Percentiles rank a stretch among this genome's conserved stretches.
Evolutionary conservation across 2,797 vertebrate genomes (phyloP).

Genomic region (Semotilus atromaculatus): DNA sequence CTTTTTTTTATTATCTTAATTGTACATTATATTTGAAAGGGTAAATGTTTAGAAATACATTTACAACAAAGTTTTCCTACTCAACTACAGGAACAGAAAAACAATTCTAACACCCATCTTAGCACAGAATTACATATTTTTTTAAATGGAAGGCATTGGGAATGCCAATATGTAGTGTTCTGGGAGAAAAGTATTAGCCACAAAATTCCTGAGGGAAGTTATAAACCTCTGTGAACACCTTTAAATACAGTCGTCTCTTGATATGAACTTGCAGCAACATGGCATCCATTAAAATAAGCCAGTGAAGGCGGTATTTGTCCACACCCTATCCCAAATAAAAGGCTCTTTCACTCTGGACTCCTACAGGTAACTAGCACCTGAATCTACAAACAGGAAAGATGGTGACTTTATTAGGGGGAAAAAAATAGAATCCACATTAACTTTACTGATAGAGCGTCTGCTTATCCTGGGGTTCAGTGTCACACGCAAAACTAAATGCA

Average conservation of each 20-base stretch:
- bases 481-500: neutral
- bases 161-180: slow-evolving; percentile 20
- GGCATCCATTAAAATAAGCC: slow-evolving; percentile 42
- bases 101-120: neutral
- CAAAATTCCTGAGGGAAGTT: slow-evolving; percentile 28
- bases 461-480: neutral
- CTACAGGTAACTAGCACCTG: slow-evolving; percentile 36
- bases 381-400: slow-evolving; percentile 36
- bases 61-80: too few species aligned
- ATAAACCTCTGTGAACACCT: slow-evolving; percentile 35
- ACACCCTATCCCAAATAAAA: slow-evolving; percentile 55
- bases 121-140: neutral
- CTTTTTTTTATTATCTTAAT: neutral
- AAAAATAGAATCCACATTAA: slow-evolving; percentile 1
- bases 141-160: neutral
- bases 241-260: slow-evolving; percentile 28
- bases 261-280: slow-evolving; percentile 39
- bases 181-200: slow-evolving; percentile 20
- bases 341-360: slow-evolving; percentile 46
- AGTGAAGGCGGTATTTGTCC: slow-evolving; percentile 44
- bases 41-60: neutral
- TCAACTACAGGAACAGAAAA: neutral
- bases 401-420: neutral
- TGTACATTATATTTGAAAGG: neutral
- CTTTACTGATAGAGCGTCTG: neutral